These are phyloP conservation scores for Onchidella celtica DNA, from an alignment of 2,888 invertebrate genomes.

Conservation along the genomic window DNA sequence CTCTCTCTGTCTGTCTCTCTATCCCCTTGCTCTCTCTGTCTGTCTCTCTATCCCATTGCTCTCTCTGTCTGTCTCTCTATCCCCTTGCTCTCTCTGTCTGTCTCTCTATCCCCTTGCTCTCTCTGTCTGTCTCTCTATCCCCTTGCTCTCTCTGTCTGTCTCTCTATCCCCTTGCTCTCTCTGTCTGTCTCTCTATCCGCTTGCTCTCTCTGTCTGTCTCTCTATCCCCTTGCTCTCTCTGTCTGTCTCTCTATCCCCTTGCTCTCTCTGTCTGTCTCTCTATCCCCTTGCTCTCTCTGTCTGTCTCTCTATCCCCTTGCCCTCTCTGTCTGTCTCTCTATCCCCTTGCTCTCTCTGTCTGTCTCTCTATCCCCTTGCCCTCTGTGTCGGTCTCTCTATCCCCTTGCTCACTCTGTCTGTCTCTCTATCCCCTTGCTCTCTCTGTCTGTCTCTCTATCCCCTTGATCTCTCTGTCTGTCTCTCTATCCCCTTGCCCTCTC, in stretches of 20 bases:
- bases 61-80: neutral
- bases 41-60: conserved; percentile 1
- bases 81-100: neutral
- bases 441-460: neutral
- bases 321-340: neutral
- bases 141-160: neutral
- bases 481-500: neutral
- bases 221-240: neutral
- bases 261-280: neutral
- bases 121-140: neutral
- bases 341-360: neutral
- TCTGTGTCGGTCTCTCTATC: neutral
- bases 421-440: neutral
- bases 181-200: neutral
- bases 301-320: neutral
- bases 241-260: neutral
- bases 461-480: neutral
- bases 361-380: neutral
- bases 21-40: neutral
- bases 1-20: neutral
- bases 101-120: neutral
- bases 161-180: no score
- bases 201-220: neutral
- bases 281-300: neutral
- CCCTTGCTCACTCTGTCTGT: neutral